Evolutionary conservation across 1,140 invertebrate genomes (phyloP).

Genomic region (Arion vulgaris): DNA sequence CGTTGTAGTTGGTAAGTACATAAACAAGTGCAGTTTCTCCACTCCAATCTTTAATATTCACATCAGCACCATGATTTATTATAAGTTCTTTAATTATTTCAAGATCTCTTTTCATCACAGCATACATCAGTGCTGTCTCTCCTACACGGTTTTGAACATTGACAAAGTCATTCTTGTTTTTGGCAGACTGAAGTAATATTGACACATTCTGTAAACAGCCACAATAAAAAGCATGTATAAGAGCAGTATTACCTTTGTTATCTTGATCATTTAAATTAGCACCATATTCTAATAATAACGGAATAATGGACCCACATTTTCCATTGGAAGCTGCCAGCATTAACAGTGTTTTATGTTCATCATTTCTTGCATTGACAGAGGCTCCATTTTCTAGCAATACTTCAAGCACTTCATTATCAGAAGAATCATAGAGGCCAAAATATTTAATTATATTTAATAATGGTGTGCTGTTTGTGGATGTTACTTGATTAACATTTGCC

Average conservation of each 20-base stretch:
- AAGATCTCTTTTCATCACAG: background rate
- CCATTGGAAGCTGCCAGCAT: background rate
- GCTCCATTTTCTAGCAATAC: slow-evolving; percentile 1
- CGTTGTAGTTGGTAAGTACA: background rate
- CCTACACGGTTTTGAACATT: background rate
- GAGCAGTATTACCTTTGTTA: background rate
- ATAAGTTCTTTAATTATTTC: background rate
- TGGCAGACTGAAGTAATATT: background rate
- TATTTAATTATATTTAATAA: too few species aligned
- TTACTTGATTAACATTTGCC: slow-evolving; percentile 1
- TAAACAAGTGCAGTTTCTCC: background rate
- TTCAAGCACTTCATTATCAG: background rate
- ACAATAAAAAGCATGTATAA: background rate
- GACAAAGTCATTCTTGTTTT: background rate
- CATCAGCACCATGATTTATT: background rate
- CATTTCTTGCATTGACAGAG: background rate
- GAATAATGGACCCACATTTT: background rate
- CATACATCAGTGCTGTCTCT: background rate
- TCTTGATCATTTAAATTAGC: background rate
- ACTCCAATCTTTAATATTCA: background rate
- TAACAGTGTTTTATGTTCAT: background rate
- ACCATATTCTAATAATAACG: background rate
- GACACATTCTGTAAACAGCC: background rate
- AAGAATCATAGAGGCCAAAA: background rate
- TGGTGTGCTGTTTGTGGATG: too few species aligned